phyloP scores from a whole-genome alignment of 37 sponge, comb jelly and placozoan species.

The Amphimedon queenslandica region DNA sequence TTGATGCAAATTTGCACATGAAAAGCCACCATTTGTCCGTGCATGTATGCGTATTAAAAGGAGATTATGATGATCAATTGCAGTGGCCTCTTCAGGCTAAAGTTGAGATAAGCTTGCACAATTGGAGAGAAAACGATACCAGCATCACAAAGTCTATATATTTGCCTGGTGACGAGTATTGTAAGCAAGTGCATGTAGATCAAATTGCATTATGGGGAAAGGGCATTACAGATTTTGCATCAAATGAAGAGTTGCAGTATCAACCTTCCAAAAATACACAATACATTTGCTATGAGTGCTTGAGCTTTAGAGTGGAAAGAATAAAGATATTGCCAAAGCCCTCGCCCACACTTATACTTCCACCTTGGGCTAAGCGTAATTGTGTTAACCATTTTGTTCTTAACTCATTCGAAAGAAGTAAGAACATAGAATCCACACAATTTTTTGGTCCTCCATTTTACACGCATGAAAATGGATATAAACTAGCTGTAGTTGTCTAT shows the following conservation, averaged over 20 bases:
- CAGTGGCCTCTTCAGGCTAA: constrained; percentile 3
- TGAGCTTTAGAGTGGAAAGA: background rate
- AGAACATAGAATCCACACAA: background rate
- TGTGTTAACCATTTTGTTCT: background rate
- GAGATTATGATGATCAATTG: background rate
- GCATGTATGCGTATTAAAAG: background rate
- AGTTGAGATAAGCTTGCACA: background rate
- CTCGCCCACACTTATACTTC: background rate
- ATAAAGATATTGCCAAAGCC: background rate
- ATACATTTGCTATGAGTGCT: background rate
- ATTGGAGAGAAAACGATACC: constrained; percentile 3
- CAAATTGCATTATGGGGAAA: background rate
- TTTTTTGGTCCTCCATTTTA: background rate
- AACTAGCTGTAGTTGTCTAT: background rate
- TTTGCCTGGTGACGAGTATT: background rate
- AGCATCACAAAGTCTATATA: background rate
- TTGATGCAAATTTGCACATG: background rate
- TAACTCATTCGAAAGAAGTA: background rate
- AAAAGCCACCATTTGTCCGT: background rate
- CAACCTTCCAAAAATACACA: background rate
- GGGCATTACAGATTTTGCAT: background rate
- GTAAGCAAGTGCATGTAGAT: background rate
- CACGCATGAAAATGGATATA: background rate
- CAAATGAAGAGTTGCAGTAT: background rate
- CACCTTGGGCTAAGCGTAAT: background rate